Percentiles rank a stretch among this genome's conserved stretches.
Evolutionary conservation across 2,888 invertebrate species (phyloP).

Genomic region (Tryphoninae sp.): DNA sequence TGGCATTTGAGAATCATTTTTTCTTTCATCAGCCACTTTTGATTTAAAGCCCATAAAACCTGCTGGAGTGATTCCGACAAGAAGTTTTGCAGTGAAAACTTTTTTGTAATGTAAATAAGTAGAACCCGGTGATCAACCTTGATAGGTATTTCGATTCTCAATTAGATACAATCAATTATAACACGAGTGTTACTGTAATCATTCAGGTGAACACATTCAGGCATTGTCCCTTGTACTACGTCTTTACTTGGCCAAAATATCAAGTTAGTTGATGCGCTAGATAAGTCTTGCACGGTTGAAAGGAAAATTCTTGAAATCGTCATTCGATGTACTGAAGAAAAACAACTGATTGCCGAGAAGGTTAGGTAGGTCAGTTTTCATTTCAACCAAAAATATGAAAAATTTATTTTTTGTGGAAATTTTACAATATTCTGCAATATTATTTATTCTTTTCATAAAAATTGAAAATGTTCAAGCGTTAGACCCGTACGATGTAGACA

Average conservation of each 20-base stretch:
- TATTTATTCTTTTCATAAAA: conserved; percentile 35
- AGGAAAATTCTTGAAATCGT: conserved; percentile 60
- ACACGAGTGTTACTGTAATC: conserved; percentile 45
- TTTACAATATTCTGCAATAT: conserved; percentile 36
- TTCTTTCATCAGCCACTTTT: too few species aligned
- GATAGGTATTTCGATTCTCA: conserved; percentile 49
- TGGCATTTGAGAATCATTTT: too few species aligned
- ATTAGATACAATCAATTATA: conserved; percentile 54
- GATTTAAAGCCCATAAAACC: not conserved
- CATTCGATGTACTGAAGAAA: conserved; percentile 60
- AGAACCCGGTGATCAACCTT: conserved; percentile 34
- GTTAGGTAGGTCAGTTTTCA: conserved; percentile 62
- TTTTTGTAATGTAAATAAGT: conserved; percentile 49
- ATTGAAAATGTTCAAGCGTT: conserved; percentile 40
- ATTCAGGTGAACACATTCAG: conserved; percentile 28
- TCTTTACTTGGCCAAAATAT: conserved; percentile 46
- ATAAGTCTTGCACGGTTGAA: conserved; percentile 24
- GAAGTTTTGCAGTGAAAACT: conserved; percentile 44
- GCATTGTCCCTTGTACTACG: conserved; percentile 45
- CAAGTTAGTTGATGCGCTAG: conserved; percentile 24
- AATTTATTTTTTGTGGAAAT: conserved; percentile 57
- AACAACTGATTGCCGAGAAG: conserved; percentile 60
- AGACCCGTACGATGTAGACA: conserved; percentile 54
- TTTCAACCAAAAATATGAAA: conserved; percentile 64
- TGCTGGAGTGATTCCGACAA: conserved; percentile 18